Conservation (phyloP, 2,888 invertebrate species). For the Bugula neritina region DNA sequence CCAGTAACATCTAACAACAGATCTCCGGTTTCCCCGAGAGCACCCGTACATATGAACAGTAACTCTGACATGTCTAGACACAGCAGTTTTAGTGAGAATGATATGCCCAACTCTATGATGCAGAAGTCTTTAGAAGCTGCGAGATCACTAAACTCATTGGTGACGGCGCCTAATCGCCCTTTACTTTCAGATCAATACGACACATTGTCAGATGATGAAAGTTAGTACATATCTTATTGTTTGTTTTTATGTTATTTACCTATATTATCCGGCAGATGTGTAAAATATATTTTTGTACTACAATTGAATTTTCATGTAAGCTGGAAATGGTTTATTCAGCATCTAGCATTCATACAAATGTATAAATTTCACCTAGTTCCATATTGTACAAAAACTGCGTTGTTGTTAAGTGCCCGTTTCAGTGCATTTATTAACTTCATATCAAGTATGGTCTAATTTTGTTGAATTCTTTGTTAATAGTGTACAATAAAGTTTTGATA, state of each 20-base stretch:
- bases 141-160: slow-evolving; percentile 9
- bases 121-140: neutral
- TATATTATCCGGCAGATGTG: neutral
- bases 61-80: slow-evolving; percentile 3
- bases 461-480: neutral
- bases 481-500: no score
- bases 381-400: no score
- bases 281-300: slow-evolving; percentile 13
- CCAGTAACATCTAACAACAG: neutral
- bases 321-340: no score
- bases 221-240: neutral
- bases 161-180: neutral
- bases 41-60: neutral
- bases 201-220: slow-evolving; percentile 22
- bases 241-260: neutral
- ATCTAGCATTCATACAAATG: no score
- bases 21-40: neutral
- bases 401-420: no score
- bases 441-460: no score
- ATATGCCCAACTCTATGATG: neutral
- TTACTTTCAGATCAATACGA: slow-evolving; percentile 18
- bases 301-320: no score
- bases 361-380: no score
- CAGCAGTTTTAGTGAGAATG: neutral
- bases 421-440: no score